phyloP scores from a whole-genome alignment of 2,888 invertebrate genomes.

The Theodoxus fluviatilis region DNA sequence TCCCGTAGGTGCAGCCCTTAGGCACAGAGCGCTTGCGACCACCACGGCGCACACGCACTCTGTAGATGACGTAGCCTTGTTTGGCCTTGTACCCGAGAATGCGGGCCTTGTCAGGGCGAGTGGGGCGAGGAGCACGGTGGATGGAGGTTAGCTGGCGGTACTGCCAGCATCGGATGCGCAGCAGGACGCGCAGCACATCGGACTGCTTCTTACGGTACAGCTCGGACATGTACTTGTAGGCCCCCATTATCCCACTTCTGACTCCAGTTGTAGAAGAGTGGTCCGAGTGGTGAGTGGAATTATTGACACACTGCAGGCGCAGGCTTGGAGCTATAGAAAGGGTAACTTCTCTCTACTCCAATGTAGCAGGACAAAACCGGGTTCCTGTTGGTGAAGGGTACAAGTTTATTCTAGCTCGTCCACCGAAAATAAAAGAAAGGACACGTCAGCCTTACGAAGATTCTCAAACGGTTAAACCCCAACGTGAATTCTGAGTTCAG shows the following conservation, averaged over 20 bases:
- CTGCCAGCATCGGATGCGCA: conserved; percentile 97
- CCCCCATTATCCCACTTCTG: conserved; percentile 98
- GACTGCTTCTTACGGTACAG: conserved; percentile 99
- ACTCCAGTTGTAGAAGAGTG: no score
- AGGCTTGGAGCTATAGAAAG: no score
- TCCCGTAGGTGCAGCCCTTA: conserved; percentile 91
- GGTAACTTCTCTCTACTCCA: no score
- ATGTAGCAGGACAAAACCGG: no score
- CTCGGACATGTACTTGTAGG: conserved; percentile 99
- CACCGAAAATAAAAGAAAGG: no score
- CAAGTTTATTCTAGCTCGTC: no score
- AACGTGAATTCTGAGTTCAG: no score
- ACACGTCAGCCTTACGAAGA: no score
- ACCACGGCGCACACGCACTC: conserved; percentile 97
- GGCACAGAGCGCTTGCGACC: conserved; percentile 98
- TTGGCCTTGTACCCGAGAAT: conserved; percentile 96
- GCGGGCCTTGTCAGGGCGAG: conserved; percentile 97
- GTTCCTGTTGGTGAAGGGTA: no score
- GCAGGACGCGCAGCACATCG: conserved; percentile 96
- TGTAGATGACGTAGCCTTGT: conserved; percentile 94
- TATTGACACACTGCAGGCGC: no score
- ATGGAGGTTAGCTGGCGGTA: conserved; percentile 95
- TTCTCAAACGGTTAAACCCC: no score
- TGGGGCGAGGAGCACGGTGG: conserved; percentile 93
- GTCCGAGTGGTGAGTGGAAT: no score